Percentiles rank a stretch among this genome's conserved stretches.
phyloP scores from a whole-genome alignment of 2,888 invertebrate species.

The Idaea straminata region DNA sequence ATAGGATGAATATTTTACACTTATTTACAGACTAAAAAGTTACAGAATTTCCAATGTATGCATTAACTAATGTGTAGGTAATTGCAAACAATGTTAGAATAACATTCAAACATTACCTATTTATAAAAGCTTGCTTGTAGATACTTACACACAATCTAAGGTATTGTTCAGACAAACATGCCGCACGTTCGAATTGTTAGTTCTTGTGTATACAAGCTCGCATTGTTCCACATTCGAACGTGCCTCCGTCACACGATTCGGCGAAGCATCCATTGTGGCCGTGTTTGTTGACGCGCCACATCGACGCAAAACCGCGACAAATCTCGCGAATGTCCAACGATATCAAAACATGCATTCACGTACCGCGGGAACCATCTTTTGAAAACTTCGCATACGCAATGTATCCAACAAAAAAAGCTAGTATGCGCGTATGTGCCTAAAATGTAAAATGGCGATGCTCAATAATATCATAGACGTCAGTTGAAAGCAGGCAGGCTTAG shows the following conservation, averaged over 20 bases:
- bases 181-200: constrained; percentile 59
- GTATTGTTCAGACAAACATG: constrained; percentile 69
- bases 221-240: constrained; percentile 75
- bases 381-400: constrained; percentile 19
- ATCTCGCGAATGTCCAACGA: constrained; percentile 61
- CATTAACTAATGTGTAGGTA: constrained; percentile 17
- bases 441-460: no score
- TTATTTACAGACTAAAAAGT: background rate
- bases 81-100: constrained; percentile 37
- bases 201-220: constrained; percentile 65
- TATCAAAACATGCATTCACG: constrained; percentile 63
- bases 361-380: constrained; percentile 41
- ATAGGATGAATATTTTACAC: background rate
- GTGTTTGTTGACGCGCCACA: constrained; percentile 60
- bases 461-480: no score
- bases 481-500: no score
- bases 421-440: background rate
- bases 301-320: constrained; percentile 50
- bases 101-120: constrained; percentile 40
- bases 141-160: constrained; percentile 57
- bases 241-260: constrained; percentile 66
- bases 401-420: background rate
- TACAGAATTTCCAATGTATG: background rate
- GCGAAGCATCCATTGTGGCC: constrained; percentile 72
- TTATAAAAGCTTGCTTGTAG: constrained; percentile 53